These are phyloP conservation scores for Anguilla megastoma DNA, from an alignment of 2,797 vertebrate species.

Conservation along the genomic window DNA sequence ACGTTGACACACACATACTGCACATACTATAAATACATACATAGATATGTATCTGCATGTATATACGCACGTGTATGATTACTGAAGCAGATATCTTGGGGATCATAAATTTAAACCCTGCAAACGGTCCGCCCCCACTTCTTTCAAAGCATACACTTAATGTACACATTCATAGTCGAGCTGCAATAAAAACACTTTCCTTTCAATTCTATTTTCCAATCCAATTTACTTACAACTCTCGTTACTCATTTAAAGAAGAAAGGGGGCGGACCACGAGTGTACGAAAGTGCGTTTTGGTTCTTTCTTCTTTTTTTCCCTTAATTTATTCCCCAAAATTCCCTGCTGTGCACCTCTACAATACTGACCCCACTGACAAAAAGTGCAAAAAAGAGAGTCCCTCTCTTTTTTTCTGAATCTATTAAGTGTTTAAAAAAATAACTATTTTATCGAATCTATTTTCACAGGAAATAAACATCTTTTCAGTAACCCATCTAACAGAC, in stretches of 20 bases:
- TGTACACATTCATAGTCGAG: neutral
- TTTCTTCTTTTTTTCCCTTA: conserved; percentile 14
- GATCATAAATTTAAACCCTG: neutral
- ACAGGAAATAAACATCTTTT: conserved; percentile 74
- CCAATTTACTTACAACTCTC: too few relatives aligned
- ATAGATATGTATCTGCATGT: neutral
- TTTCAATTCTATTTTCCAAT: neutral
- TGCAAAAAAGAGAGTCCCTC: conserved; percentile 38
- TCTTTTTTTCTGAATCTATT: conserved; percentile 44
- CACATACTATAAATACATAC: neutral
- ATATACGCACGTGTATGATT: neutral
- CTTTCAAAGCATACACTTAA: neutral
- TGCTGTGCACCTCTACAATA: conserved; percentile 35
- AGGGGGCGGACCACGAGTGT: neutral
- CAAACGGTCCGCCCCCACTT: neutral
- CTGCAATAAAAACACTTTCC: neutral
- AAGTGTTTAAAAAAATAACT: conserved; percentile 74
- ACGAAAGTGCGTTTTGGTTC: neutral
- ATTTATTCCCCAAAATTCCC: conserved; percentile 27
- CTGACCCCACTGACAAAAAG: conserved; percentile 37
- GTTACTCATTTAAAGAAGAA: neutral
- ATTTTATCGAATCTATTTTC: conserved; percentile 65
- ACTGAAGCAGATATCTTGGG: neutral
- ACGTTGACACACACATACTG: neutral
- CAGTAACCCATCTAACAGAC: conserved; percentile 44